Conservation (phyloP, 2,888 invertebrate genomes). For the Gryllus longicercus region DNA sequence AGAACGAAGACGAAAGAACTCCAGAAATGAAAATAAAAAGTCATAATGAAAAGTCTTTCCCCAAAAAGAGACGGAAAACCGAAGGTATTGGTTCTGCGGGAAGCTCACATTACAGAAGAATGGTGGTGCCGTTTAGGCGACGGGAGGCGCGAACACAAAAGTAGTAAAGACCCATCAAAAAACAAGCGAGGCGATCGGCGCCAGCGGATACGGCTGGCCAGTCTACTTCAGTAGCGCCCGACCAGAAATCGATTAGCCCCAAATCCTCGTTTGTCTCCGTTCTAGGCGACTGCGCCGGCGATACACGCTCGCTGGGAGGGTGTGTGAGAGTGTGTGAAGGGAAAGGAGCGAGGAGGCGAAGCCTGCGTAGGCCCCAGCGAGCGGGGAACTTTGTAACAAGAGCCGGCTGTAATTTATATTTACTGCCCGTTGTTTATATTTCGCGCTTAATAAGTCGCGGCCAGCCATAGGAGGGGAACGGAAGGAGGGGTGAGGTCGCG, state of each 20-base stretch:
- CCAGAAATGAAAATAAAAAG: no score
- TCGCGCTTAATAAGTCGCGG: not conserved
- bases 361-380: not conserved
- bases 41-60: no score
- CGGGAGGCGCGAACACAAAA: no score
- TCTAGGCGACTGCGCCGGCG: not conserved
- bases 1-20: no score
- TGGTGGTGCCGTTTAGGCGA: no score
- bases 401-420: constrained; percentile 3
- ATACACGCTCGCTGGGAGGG: not conserved
- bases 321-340: not conserved
- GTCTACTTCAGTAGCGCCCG: not conserved
- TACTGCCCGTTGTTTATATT: constrained; percentile 1
- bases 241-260: not conserved
- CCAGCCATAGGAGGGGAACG: not conserved
- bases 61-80: no score
- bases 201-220: no score
- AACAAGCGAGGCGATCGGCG: no score
- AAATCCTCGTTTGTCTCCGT: not conserved
- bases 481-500: not conserved
- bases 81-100: no score
- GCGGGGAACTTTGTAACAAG: not conserved
- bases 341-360: not conserved
- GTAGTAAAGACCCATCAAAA: no score
- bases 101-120: no score